phyloP scores from a whole-genome alignment of 2,888 invertebrate species.

The Pollenia amentaria region DNA sequence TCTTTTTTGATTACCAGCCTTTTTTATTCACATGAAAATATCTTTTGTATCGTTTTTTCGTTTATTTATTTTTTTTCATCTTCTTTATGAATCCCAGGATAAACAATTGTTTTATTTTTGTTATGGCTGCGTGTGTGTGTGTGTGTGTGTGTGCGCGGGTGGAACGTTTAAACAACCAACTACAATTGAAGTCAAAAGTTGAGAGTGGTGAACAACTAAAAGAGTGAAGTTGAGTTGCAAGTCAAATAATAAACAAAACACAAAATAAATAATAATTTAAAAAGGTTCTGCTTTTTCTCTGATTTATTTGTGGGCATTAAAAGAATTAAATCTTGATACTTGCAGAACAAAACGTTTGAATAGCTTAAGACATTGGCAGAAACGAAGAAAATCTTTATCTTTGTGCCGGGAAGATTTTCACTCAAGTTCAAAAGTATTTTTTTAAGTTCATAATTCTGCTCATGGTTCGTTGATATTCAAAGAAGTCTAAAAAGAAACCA shows the following conservation, averaged over 20 bases:
- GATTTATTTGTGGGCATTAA: background rate
- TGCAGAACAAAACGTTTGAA: no score
- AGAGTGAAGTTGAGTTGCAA: constrained; percentile 69
- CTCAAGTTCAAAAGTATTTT: no score
- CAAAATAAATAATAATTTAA: constrained; percentile 78
- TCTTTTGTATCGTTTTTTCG: constrained; percentile 53
- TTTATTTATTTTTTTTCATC: background rate
- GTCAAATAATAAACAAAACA: constrained; percentile 76
- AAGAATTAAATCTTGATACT: constrained; percentile 14
- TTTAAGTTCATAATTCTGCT: no score
- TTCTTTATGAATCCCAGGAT: constrained; percentile 53
- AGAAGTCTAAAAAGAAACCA: no score
- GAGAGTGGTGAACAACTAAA: constrained; percentile 41
- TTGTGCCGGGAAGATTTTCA: no score
- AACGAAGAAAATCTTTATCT: no score
- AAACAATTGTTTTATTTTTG: constrained; percentile 66
- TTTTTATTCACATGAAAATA: constrained; percentile 71
- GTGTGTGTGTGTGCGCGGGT: constrained; percentile 29
- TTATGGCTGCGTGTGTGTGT: background rate
- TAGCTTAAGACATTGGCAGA: no score
- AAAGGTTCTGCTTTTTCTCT: constrained; percentile 61
- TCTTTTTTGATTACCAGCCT: constrained; percentile 65
- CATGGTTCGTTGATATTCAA: no score
- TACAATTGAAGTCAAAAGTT: constrained; percentile 61
- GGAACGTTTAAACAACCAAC: constrained; percentile 51